phyloP scores from a whole-genome alignment of 2,888 invertebrate genomes.

The Drosophila diplacantha region DNA sequence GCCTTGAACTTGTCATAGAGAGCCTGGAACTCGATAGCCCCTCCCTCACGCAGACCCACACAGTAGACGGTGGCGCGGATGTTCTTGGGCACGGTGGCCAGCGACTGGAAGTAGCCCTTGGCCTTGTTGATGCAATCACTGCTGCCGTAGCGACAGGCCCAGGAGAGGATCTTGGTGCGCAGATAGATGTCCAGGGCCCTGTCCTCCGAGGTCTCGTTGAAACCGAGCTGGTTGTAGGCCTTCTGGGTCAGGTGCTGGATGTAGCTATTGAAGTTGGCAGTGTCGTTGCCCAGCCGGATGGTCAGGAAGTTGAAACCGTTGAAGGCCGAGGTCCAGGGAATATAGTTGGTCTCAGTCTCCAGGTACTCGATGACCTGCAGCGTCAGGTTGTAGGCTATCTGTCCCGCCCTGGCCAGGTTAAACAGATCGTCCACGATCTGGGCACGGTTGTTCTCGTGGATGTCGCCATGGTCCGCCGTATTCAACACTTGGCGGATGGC shows the following conservation, averaged over 20 bases:
- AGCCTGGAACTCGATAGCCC: conserved; percentile 81
- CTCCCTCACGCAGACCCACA: conserved; percentile 83
- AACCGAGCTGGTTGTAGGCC: conserved; percentile 79
- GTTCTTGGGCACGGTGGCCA: conserved; percentile 79
- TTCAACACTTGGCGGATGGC: conserved; percentile 54
- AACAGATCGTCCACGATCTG: conserved; percentile 90
- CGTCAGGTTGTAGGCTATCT: conserved; percentile 81
- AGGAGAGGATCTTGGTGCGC: conserved; percentile 80
- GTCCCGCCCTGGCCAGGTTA: conserved; percentile 84
- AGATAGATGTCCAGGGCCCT: conserved; percentile 81
- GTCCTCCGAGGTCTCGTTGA: conserved; percentile 77
- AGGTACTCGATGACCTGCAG: conserved; percentile 85
- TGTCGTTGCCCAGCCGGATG: conserved; percentile 68
- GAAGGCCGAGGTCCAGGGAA: conserved; percentile 88
- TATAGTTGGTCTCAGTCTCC: conserved; percentile 82
- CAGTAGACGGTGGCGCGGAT: conserved; percentile 86
- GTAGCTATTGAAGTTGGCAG: conserved; percentile 73
- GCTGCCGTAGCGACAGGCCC: conserved; percentile 83
- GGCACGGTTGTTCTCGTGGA: conserved; percentile 85
- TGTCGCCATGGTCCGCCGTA: conserved; percentile 68
- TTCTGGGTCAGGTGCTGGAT: conserved; percentile 78
- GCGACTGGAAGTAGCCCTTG: conserved; percentile 74
- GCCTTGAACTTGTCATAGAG: conserved; percentile 81
- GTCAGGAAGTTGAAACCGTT: conserved; percentile 77
- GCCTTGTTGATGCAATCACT: conserved; percentile 80